phyloP scores from a whole-genome alignment of 2,888 invertebrate species.

The Sesia bembeciformis region DNA sequence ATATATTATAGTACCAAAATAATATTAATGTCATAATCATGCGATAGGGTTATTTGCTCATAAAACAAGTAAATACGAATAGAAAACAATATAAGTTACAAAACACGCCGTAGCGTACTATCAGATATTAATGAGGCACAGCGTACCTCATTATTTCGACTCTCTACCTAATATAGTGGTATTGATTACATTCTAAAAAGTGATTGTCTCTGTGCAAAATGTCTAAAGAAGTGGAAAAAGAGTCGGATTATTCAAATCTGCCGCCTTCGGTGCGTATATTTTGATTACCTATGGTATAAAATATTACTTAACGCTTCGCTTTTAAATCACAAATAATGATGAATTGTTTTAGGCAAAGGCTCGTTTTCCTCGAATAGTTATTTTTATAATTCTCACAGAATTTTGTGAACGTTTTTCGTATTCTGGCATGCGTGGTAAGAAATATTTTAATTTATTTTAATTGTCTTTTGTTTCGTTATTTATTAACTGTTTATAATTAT shows the following conservation, averaged over 20 bases:
- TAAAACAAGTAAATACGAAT: not conserved
- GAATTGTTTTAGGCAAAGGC: constrained; percentile 29
- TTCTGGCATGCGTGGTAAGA: constrained; percentile 94
- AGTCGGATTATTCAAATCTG: constrained; percentile 12
- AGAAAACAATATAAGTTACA: constrained; percentile 9
- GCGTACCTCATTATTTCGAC: not conserved
- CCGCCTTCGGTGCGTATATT: constrained; percentile 14
- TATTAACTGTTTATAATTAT: not conserved
- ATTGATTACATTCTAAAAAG: constrained; percentile 1
- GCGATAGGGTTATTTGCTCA: not conserved
- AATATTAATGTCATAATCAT: not conserved
- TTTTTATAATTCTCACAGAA: constrained; percentile 93
- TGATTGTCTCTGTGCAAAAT: constrained; percentile 12
- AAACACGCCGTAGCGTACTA: constrained; percentile 4
- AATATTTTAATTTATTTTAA: not conserved
- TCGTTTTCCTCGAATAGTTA: constrained; percentile 85
- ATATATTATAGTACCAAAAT: too few relatives aligned
- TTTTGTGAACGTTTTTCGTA: constrained; percentile 97
- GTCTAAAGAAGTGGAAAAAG: constrained; percentile 7
- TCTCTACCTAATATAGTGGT: too few relatives aligned
- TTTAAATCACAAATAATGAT: too few relatives aligned
- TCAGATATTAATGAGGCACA: constrained; percentile 11
- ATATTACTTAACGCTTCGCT: too few relatives aligned
- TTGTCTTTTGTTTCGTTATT: not conserved
- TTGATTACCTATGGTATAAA: too few relatives aligned